Evolutionary conservation across 2,888 invertebrate genomes (phyloP).

Genomic region (Electrophaes corylata): DNA sequence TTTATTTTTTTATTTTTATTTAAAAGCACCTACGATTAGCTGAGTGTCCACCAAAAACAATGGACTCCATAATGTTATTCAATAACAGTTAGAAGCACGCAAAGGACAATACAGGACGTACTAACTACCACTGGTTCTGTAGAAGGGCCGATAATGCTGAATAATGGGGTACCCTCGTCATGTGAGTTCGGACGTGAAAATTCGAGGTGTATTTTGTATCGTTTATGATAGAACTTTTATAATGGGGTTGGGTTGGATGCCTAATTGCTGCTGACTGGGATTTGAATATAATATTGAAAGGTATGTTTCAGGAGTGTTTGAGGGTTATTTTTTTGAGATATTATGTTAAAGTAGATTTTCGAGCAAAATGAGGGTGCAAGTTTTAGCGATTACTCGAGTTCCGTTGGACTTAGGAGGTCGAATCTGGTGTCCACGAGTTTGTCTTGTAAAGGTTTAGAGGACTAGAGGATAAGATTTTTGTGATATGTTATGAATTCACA

Average conservation of each 20-base stretch:
- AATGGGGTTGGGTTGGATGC: constrained; percentile 17
- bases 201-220: constrained; percentile 31
- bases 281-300: constrained; percentile 9
- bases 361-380: too few relatives aligned
- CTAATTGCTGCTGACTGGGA: constrained; percentile 21
- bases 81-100: constrained; percentile 3
- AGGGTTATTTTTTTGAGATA: background rate
- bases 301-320: background rate
- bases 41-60: constrained; percentile 4
- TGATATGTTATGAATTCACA: too few relatives aligned
- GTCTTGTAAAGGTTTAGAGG: too few relatives aligned
- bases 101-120: constrained; percentile 4
- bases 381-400: too few relatives aligned
- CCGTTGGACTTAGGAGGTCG: too few relatives aligned
- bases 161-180: constrained; percentile 40
- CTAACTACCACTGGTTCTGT: constrained; percentile 15
- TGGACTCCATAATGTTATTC: constrained; percentile 10
- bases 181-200: constrained; percentile 29
- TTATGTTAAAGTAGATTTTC: too few relatives aligned
- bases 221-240: constrained; percentile 29
- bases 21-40: background rate
- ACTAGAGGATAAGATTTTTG: too few relatives aligned
- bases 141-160: constrained; percentile 29
- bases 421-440: too few relatives aligned
- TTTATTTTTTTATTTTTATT: too few relatives aligned